phyloP scores from a whole-genome alignment of 2,888 invertebrate genomes.

The Nebria salina region DNA sequence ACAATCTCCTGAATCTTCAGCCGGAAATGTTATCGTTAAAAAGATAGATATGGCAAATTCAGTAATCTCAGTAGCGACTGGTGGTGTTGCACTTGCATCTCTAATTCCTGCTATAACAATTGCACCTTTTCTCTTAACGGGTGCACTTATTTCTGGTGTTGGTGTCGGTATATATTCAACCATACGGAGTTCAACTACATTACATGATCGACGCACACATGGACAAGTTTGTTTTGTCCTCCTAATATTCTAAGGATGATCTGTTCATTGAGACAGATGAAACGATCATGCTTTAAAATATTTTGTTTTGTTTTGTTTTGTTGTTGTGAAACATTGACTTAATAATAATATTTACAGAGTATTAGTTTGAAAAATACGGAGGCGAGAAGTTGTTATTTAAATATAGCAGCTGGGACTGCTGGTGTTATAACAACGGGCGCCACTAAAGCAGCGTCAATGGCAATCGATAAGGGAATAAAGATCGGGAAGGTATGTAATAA shows the following conservation, averaged over 20 bases:
- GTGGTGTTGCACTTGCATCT: slow-evolving; percentile 66
- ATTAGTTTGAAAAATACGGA: slow-evolving; percentile 66
- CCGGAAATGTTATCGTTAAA: slow-evolving; percentile 53
- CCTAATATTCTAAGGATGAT: neutral
- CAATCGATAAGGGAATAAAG: slow-evolving; percentile 61
- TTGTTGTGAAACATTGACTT: no score
- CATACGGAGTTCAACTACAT: slow-evolving; percentile 63
- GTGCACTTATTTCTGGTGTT: slow-evolving; percentile 55
- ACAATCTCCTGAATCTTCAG: slow-evolving; percentile 56
- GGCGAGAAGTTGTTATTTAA: slow-evolving; percentile 70
- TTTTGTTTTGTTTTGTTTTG: neutral
- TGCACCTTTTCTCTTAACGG: slow-evolving; percentile 63
- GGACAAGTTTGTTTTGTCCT: slow-evolving; percentile 62
- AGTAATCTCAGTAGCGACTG: slow-evolving; percentile 59
- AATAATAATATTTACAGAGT: slow-evolving; percentile 55
- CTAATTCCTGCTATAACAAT: slow-evolving; percentile 65
- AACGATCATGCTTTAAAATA: neutral
- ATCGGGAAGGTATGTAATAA: slow-evolving; percentile 53
- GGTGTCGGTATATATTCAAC: slow-evolving; percentile 65
- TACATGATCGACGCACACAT: slow-evolving; percentile 65
- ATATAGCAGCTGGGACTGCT: slow-evolving; percentile 67
- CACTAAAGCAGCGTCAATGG: slow-evolving; percentile 62
- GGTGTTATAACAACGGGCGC: slow-evolving; percentile 68
- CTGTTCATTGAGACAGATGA: slow-evolving; percentile 26
- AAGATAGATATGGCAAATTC: slow-evolving; percentile 53